Base-by-base conservation (phyloP, 2,888 invertebrate species). In the Acrocyrtus sp. region DNA sequence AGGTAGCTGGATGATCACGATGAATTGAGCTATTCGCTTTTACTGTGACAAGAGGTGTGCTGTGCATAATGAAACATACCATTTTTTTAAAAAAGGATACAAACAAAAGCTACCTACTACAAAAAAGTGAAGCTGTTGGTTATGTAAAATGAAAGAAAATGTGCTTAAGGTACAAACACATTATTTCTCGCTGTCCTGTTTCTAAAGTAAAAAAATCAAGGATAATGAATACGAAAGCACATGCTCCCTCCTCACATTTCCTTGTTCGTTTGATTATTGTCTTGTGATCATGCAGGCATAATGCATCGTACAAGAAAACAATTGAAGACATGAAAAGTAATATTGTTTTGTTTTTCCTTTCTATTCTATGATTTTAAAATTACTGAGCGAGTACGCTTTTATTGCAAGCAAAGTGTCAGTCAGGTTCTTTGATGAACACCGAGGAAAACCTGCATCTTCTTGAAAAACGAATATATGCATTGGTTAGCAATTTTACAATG, bases 211-310 rank as follows among this genome's bases (percentile, higher is more conserved):
- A 29, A 62, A 62, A 67, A 73, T 67, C 67, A 73, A 73, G 73
- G 73, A 73, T 73, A 73, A 73, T 73, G 57, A 62, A 62, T 26
- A 56, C 48, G 45, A 67, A 45, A 60, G 61, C 51, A 47, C 47
- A 45, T 67, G 57, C 29, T n/a, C 4, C 10, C 2, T 61, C 24
- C 24, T 62, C 57, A 47, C 61, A 73, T 73, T 73, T 73, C 73
- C 73, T 67, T 73, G 67, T 73, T 73, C 22, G n/a, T 50, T 41
- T 41, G 27, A 61, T 54, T 34, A 5, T 8, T 5, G 34, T 34
- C 5, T 34, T 34, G 34, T 34, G 34, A 34, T 34, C 34, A 34
- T 34, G 5, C 6, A 34, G 12, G 34, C 5, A 34, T 34, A 34
- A 34, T 34, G 12, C 6, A 34, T 34, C 34, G 5, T 12, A 34